phyloP scores from a whole-genome alignment of 2,113 vertebrate genomes.

The Podarcis cretensis region DNA sequence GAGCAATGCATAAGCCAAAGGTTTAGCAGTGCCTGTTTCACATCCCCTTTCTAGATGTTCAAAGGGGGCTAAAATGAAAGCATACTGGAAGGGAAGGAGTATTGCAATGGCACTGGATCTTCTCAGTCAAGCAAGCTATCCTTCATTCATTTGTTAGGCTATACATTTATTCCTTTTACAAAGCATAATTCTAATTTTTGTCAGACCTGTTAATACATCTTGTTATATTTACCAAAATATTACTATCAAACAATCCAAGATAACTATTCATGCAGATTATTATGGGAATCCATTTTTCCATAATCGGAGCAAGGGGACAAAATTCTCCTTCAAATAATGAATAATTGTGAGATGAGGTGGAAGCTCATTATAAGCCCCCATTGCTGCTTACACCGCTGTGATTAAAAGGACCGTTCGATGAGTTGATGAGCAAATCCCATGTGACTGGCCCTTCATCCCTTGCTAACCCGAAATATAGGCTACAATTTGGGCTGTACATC shows the following conservation, averaged over 20 bases:
- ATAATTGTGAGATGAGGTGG: not conserved
- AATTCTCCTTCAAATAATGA: not conserved
- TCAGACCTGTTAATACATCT: not conserved
- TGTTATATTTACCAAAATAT: not conserved
- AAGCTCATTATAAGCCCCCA: not conserved
- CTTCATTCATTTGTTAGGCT: not conserved
- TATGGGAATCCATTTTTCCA: not conserved
- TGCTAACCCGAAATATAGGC: not conserved
- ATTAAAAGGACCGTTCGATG: not conserved
- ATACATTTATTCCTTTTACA: not conserved
- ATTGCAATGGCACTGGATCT: not conserved
- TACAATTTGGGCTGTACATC: not conserved
- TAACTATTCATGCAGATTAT: not conserved
- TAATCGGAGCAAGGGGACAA: not conserved
- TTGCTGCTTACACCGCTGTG: not conserved
- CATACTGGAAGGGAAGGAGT: not conserved
- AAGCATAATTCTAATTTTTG: not conserved
- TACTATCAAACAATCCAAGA: not conserved
- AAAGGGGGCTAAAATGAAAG: not conserved
- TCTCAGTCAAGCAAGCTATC: not conserved
- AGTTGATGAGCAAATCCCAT: not conserved
- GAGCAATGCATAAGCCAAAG: not conserved
- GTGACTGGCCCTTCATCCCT: not conserved
- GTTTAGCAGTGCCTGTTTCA: not conserved
- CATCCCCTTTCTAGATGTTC: not conserved